A percentile compares a stretch with the other conserved stretches of the same genome.
Evolutionary conservation across 2,888 invertebrate genomes (phyloP).

Genomic region (Choristoneura rosaceana): DNA sequence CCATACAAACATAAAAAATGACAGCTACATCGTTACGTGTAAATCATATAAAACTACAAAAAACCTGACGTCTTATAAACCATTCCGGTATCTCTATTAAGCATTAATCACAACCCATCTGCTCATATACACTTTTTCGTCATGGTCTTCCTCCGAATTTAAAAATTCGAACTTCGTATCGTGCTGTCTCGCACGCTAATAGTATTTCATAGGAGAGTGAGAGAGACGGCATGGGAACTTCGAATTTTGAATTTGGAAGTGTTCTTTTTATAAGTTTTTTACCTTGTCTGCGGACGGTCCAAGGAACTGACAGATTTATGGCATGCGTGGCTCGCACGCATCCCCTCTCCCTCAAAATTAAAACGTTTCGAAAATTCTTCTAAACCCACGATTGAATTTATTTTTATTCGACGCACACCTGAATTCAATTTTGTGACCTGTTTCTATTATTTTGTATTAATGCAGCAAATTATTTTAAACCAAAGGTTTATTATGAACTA

Average conservation of each 20-base stretch:
- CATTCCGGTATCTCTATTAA: constrained; percentile 32
- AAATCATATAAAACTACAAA: constrained; percentile 15
- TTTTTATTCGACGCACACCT: constrained; percentile 47
- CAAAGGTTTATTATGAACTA: background rate
- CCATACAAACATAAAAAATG: constrained; percentile 10
- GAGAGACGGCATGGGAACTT: too few species aligned
- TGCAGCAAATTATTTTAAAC: background rate
- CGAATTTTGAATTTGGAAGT: too few species aligned
- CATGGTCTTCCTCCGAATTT: constrained; percentile 10
- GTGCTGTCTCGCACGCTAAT: too few species aligned
- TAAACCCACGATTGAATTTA: constrained; percentile 60
- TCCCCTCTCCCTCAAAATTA: constrained; percentile 63
- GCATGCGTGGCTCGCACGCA: constrained; percentile 73
- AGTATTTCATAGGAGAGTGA: too few species aligned
- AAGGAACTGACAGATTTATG: constrained; percentile 78
- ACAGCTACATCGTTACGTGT: constrained; percentile 42
- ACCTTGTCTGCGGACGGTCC: constrained; percentile 65
- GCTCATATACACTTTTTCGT: constrained; percentile 29
- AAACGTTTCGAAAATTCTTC: constrained; percentile 69
- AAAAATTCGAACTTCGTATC: too few species aligned
- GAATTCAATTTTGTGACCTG: constrained; percentile 2
- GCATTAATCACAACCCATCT: constrained; percentile 33
- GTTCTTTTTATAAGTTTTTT: constrained; percentile 19
- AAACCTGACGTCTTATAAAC: constrained; percentile 16
- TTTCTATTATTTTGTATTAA: background rate